Evolutionary conservation across 2,113 vertebrate genomes (phyloP).

Genomic region (Podilymbus podiceps): DNA sequence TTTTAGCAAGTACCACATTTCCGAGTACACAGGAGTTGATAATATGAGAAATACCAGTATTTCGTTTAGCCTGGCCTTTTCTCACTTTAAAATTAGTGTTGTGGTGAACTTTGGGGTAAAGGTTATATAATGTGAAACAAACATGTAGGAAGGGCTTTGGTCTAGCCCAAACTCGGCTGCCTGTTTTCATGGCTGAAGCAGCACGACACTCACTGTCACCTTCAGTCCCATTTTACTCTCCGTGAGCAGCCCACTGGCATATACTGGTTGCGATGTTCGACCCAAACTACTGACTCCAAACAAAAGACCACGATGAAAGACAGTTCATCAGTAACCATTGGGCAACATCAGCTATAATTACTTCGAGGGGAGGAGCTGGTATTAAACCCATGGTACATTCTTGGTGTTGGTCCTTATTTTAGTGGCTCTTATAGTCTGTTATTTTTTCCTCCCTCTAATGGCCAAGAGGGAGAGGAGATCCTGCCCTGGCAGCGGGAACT

Average conservation of each 20-base stretch:
- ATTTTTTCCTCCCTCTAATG: constrained; percentile 70
- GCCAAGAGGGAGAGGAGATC: constrained; percentile 64
- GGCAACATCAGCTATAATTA: constrained; percentile 60
- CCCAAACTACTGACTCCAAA: constrained; percentile 37
- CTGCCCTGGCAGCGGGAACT: constrained; percentile 50
- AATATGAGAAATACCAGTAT: background rate
- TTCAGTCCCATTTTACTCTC: background rate
- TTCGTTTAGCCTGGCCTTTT: background rate
- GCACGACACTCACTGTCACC: background rate
- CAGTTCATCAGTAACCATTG: constrained; percentile 30
- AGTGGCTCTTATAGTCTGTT: constrained; percentile 64
- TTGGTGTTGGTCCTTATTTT: constrained; percentile 66
- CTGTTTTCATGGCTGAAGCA: background rate
- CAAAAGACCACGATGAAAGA: constrained; percentile 30
- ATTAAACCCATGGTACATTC: constrained; percentile 69
- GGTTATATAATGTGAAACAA: background rate
- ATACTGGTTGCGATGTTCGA: background rate
- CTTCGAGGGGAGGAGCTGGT: constrained; percentile 48
- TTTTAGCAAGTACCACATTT: constrained; percentile 36
- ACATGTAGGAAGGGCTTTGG: background rate
- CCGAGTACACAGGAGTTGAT: background rate
- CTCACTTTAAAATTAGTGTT: background rate
- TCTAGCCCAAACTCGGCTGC: background rate
- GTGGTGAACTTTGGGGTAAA: background rate
- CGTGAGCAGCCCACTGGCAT: rapidly evolving